Evolutionary conservation across 2,113 vertebrate species (phyloP).

Genomic region (Picathartes gymnocephalus): DNA sequence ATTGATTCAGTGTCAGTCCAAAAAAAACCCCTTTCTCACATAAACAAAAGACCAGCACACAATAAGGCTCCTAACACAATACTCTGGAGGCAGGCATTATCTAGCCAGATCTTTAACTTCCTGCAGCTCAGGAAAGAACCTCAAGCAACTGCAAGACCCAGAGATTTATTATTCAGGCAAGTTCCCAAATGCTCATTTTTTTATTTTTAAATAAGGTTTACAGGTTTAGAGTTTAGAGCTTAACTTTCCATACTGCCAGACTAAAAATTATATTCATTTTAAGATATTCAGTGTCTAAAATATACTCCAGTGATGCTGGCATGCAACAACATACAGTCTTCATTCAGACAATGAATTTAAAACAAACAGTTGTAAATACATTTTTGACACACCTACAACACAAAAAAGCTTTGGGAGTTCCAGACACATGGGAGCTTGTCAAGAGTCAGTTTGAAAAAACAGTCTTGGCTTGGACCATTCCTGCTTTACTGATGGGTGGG

Average conservation of each 20-base stretch:
- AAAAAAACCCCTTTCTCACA: neutral
- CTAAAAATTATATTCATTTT: neutral
- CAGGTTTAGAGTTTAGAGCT: neutral
- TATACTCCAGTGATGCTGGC: fast-evolving
- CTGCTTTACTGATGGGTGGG: neutral
- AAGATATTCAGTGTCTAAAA: neutral
- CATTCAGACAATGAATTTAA: neutral
- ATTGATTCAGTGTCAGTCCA: neutral
- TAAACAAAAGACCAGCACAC: neutral
- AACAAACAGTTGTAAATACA: neutral
- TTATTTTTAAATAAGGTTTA: neutral
- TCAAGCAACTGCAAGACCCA: neutral
- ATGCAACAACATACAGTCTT: neutral
- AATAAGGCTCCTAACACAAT: neutral
- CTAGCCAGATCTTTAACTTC: neutral
- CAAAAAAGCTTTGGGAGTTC: neutral
- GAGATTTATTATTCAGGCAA: neutral
- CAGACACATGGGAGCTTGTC: neutral
- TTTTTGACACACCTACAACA: neutral
- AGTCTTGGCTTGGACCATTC: neutral
- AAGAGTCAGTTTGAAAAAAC: neutral
- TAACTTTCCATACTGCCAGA: neutral
- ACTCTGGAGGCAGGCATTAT: neutral
- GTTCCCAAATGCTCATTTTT: neutral
- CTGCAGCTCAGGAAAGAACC: neutral